These are phyloP conservation scores for Barypeithes pellucidus DNA, from an alignment of 2,888 invertebrate genomes.

Conservation along the genomic window DNA sequence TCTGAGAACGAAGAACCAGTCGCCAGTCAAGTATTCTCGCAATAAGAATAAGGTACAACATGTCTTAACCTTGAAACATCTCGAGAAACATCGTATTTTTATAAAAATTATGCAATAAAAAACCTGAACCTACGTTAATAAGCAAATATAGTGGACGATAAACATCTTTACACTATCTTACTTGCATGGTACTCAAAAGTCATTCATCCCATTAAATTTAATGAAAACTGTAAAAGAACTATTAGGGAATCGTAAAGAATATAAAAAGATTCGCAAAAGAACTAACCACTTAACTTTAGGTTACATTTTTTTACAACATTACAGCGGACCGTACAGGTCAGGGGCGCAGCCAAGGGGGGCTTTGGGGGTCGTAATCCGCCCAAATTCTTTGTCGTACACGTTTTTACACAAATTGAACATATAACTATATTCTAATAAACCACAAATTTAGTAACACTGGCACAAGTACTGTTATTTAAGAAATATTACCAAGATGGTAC, in stretches of 20 bases:
- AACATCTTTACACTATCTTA: conserved; percentile 22
- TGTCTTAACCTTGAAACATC: conserved; percentile 12
- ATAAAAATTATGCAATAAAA: conserved; percentile 11
- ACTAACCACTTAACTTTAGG: background rate
- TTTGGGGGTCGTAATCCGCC: too few relatives aligned
- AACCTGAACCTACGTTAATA: conserved; percentile 19
- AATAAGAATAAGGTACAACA: conserved; percentile 12
- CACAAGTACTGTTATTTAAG: too few relatives aligned
- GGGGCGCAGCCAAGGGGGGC: too few relatives aligned
- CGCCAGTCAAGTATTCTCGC: background rate
- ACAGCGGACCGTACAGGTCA: too few relatives aligned
- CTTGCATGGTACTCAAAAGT: conserved; percentile 19
- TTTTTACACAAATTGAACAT: too few relatives aligned
- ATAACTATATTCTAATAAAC: too few relatives aligned
- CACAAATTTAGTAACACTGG: too few relatives aligned
- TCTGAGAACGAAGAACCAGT: conserved; percentile 18
- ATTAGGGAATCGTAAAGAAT: background rate
- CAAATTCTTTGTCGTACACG: too few relatives aligned
- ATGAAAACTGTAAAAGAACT: conserved; percentile 21
- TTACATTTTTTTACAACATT: too few relatives aligned
- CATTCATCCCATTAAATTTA: conserved; percentile 37
- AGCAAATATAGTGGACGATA: conserved; percentile 6
- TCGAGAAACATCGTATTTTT: background rate
- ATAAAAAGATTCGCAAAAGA: conserved; percentile 9
- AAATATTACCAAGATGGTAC: too few relatives aligned